Evolutionary conservation across 2,797 vertebrate genomes (phyloP).

Genomic region (Gallinago nigripennis): DNA sequence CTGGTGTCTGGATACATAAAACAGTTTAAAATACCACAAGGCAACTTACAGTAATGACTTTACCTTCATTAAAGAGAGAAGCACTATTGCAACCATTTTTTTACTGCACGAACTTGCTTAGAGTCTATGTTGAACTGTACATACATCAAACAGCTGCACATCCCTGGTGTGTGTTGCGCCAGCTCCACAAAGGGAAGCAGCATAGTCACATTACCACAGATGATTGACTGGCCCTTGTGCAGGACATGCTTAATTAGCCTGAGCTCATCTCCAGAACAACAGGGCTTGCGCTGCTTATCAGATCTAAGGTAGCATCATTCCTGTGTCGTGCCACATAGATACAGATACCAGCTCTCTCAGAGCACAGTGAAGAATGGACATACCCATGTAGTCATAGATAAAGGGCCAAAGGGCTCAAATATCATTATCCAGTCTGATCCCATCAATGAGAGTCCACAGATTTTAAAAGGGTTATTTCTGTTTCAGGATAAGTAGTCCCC

Average conservation of each 20-base stretch:
- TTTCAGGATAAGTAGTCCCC: background rate
- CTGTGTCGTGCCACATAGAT: background rate
- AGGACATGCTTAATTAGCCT: background rate
- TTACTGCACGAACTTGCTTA: background rate
- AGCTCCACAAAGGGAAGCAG: background rate
- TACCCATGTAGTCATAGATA: background rate
- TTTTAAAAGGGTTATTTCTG: background rate
- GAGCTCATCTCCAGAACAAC: background rate
- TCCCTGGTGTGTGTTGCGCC: background rate
- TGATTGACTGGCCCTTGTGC: slow-evolving; percentile 15
- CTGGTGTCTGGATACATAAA: background rate
- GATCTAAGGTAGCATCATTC: background rate
- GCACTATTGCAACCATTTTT: background rate
- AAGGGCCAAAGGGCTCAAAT: background rate
- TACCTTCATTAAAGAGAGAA: background rate
- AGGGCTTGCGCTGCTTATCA: background rate
- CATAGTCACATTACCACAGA: background rate
- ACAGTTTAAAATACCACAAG: background rate
- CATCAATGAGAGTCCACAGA: background rate
- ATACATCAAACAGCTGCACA: background rate
- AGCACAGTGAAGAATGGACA: background rate
- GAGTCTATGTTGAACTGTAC: background rate
- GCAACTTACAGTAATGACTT: background rate
- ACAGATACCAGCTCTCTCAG: background rate
- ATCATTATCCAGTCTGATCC: background rate